A percentile compares a stretch with the other conserved stretches of the same genome.
phyloP scores from a whole-genome alignment of 1,140 invertebrate genomes.

The Euwallacea fornicatus region DNA sequence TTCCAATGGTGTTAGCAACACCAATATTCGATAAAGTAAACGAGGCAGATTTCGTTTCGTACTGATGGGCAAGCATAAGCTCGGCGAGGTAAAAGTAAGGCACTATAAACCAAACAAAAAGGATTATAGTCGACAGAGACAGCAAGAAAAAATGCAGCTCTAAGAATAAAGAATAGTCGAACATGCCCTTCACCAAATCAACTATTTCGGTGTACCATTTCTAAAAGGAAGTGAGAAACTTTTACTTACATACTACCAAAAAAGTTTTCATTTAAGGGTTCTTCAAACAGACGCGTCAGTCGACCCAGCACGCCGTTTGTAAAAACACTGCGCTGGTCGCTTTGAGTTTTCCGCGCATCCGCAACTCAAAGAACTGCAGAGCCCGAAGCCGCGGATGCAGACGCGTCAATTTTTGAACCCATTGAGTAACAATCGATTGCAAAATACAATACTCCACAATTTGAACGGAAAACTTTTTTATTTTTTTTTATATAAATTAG shows the following conservation, averaged over 20 bases:
- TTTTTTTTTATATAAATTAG: too few species aligned
- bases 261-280: too few species aligned
- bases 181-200: conserved; percentile 71
- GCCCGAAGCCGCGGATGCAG: too few species aligned
- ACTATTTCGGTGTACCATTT: conserved; percentile 75
- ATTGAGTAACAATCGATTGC: too few species aligned
- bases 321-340: too few species aligned
- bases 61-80: conserved; percentile 63
- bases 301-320: too few species aligned
- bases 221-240: conserved; percentile 56
- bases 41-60: conserved; percentile 72
- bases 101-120: conserved; percentile 89
- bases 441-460: too few species aligned
- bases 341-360: too few species aligned
- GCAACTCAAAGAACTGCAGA: too few species aligned
- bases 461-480: too few species aligned
- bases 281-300: too few species aligned
- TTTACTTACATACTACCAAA: not conserved
- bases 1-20: conserved; percentile 85
- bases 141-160: conserved; percentile 79
- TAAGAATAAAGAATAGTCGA: conserved; percentile 79
- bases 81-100: conserved; percentile 88
- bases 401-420: too few species aligned
- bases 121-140: conserved; percentile 78
- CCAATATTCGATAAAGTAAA: conserved; percentile 79